Conservation (phyloP, 1,140 invertebrate species). For the Polyergus mexicanus region DNA sequence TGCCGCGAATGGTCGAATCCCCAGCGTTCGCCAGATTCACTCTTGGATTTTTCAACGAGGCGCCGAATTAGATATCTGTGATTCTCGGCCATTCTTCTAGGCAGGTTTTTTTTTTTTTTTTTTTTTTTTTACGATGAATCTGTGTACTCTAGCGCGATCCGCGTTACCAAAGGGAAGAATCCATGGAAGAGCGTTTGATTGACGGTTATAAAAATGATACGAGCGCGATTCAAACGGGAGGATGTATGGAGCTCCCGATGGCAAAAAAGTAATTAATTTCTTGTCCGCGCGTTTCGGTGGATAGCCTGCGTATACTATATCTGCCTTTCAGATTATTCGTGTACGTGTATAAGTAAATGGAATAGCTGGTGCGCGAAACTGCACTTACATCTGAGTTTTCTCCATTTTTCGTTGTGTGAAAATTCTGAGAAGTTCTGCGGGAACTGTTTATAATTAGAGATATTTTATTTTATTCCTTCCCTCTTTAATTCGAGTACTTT, state of each 20-base stretch:
- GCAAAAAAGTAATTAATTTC: slow-evolving; percentile 74
- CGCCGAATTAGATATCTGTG: background rate
- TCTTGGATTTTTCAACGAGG: slow-evolving; percentile 26
- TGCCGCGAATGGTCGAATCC: background rate
- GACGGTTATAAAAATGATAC: slow-evolving; percentile 63
- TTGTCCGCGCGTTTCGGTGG: slow-evolving; percentile 51
- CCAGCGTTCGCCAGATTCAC: background rate
- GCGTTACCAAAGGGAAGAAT: background rate
- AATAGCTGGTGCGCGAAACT: slow-evolving; percentile 31
- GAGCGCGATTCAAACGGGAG: slow-evolving; percentile 4
- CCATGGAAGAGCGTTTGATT: slow-evolving; percentile 57
- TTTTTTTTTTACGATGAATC: slow-evolving; percentile 5
- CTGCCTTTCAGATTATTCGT: slow-evolving; percentile 16
- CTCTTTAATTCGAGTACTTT: background rate
- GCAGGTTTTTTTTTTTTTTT: background rate
- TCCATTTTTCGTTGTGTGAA: background rate
- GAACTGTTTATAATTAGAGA: background rate
- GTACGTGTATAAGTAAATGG: background rate
- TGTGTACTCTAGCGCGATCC: slow-evolving; percentile 3
- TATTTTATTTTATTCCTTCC: background rate
- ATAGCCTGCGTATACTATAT: slow-evolving; percentile 8
- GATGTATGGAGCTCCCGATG: background rate
- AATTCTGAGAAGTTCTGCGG: slow-evolving; percentile 3
- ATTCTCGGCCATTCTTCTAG: background rate
- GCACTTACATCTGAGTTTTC: background rate